phyloP scores from a whole-genome alignment of 2,888 invertebrate species.

The Teinopalpus imperialis region DNA sequence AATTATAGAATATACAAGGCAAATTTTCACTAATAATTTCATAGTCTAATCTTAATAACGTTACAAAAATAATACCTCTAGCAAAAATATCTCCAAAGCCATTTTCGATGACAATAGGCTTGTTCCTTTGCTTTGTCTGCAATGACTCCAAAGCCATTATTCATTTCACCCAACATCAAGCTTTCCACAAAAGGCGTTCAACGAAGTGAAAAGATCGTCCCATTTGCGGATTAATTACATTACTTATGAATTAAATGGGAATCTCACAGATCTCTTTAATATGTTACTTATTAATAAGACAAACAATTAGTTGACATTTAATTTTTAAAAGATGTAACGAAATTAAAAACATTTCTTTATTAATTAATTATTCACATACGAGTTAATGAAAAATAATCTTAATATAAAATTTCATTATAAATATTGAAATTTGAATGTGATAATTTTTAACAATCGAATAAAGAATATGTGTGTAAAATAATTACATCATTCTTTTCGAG shows the following conservation, averaged over 20 bases:
- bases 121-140: conserved; percentile 23
- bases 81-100: neutral
- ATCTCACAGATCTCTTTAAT: neutral
- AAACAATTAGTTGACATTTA: no score
- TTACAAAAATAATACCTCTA: conserved; percentile 4
- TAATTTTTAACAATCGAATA: no score
- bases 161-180: conserved; percentile 24
- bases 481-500: no score
- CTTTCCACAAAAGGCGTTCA: conserved; percentile 22
- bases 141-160: conserved; percentile 20
- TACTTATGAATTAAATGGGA: conserved; percentile 17
- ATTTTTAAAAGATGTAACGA: no score
- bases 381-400: no score
- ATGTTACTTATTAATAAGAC: no score
- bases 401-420: no score
- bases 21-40: conserved; percentile 1
- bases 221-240: conserved; percentile 23
- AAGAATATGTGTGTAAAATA: no score
- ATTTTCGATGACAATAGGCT: conserved; percentile 7
- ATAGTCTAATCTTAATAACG: neutral
- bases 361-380: no score
- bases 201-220: conserved; percentile 21
- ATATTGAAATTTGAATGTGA: no score
- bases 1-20: no score
- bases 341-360: no score